A percentile compares a stretch with the other conserved stretches of the same genome.
Evolutionary conservation across 2,113 vertebrate species (phyloP).

Genomic region (Colaptes auratus): DNA sequence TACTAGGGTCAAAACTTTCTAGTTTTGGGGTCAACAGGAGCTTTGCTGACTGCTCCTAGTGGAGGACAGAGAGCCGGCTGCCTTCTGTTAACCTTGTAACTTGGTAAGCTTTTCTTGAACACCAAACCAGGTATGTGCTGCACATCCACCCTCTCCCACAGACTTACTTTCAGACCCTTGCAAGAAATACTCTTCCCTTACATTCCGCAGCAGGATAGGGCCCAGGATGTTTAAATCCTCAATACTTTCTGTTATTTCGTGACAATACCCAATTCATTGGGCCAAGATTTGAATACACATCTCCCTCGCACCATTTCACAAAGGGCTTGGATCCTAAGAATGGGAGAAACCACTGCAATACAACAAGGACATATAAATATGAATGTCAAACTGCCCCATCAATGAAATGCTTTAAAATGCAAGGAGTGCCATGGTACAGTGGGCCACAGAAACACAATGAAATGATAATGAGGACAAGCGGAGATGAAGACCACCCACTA

Average conservation of each 20-base stretch:
- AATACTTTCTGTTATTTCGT: slow-evolving; percentile 55
- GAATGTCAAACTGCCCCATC: slow-evolving; percentile 75
- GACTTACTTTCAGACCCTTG: neutral
- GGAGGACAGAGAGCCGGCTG: neutral
- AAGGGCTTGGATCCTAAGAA: slow-evolving; percentile 66
- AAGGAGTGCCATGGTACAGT: slow-evolving; percentile 68
- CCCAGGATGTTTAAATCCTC: slow-evolving; percentile 41
- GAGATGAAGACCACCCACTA: slow-evolving; percentile 78
- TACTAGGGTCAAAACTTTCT: slow-evolving; percentile 9
- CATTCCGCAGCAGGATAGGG: slow-evolving; percentile 7
- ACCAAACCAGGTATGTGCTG: neutral
- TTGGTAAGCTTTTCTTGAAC: neutral
- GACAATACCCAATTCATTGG: slow-evolving; percentile 60
- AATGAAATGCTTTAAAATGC: slow-evolving; percentile 74
- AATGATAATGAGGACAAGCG: slow-evolving; percentile 75
- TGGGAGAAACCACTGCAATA: slow-evolving; percentile 62
- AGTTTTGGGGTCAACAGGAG: neutral
- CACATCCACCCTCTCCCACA: slow-evolving; percentile 48
- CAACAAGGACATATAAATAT: slow-evolving; percentile 77
- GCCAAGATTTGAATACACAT: slow-evolving; percentile 66
- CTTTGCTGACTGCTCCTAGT: neutral
- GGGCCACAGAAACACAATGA: slow-evolving; percentile 76
- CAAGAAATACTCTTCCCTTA: slow-evolving; percentile 1
- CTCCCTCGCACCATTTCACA: slow-evolving; percentile 67
- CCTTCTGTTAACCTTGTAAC: neutral